phyloP scores from a whole-genome alignment of 2,113 vertebrate genomes.

The Clarias batrachus region DNA sequence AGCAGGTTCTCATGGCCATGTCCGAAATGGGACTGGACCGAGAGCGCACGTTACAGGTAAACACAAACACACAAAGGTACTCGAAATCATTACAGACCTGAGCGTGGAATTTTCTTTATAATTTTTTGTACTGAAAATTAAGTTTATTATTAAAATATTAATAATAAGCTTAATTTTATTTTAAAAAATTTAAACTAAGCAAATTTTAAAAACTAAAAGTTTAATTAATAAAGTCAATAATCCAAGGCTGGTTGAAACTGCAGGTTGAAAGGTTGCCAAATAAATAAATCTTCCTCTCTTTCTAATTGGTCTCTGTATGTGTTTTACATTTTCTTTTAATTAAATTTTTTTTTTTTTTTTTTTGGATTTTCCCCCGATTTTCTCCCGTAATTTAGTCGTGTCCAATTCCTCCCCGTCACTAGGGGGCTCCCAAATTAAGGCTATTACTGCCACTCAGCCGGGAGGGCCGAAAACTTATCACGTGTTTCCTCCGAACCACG shows the following conservation, averaged over 20 bases:
- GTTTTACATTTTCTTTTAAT: not conserved
- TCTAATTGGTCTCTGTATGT: not conserved
- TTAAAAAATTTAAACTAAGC: not conserved
- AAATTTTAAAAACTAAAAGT: not conserved
- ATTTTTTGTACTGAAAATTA: not conserved
- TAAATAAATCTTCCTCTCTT: not conserved
- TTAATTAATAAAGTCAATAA: not conserved
- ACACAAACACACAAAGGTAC: not conserved
- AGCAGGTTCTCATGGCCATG: slow-evolving; percentile 93
- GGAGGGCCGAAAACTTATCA: too few species aligned
- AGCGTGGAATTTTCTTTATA: not conserved
- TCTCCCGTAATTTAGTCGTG: too few species aligned
- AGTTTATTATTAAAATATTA: too few species aligned
- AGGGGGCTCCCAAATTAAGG: too few species aligned
- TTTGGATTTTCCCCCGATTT: too few species aligned
- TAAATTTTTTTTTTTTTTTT: too few species aligned
- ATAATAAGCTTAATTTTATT: too few species aligned
- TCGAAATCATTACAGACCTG: not conserved
- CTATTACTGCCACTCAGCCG: too few species aligned
- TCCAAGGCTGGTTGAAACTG: not conserved
- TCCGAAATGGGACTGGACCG: slow-evolving; percentile 92
- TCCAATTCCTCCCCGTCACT: too few species aligned
- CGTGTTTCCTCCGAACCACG: too few species aligned
- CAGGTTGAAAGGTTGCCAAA: not conserved
- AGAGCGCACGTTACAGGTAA: slow-evolving; percentile 91